These are phyloP conservation scores for Nothoprocta perdicaria DNA, from an alignment of 2,113 vertebrate genomes.

Conservation along the genomic window DNA sequence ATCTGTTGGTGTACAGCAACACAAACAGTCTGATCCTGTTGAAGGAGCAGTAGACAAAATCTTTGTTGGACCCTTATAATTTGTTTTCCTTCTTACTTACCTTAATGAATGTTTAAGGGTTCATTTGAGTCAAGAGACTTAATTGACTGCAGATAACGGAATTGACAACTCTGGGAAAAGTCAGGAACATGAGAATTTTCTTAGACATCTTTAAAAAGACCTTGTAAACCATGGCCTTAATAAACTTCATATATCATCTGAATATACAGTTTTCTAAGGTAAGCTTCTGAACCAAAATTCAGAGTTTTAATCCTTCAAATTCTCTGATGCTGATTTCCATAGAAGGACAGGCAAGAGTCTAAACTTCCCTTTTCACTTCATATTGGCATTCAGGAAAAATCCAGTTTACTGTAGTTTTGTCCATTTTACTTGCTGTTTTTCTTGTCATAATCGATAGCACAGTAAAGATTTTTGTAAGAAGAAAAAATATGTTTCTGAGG, in stretches of 20 bases:
- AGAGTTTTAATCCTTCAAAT: neutral
- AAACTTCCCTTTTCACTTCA: neutral
- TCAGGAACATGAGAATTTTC: neutral
- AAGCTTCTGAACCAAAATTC: neutral
- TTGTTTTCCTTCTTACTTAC: neutral
- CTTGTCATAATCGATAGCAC: neutral
- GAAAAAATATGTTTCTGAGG: neutral
- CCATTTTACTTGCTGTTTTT: neutral
- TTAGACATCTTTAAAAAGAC: neutral
- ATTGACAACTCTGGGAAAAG: neutral
- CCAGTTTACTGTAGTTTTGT: neutral
- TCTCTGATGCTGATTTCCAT: neutral
- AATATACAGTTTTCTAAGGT: neutral
- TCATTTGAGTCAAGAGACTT: neutral
- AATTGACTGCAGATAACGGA: neutral
- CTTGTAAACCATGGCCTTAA: neutral
- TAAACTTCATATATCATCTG: neutral
- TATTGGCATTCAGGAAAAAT: neutral
- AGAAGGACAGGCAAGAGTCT: neutral
- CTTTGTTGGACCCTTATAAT: neutral
- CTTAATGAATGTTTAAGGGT: neutral
- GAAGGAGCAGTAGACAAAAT: neutral
- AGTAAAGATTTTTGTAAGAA: neutral
- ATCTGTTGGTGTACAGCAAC: neutral
- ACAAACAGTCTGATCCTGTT: neutral